These are phyloP conservation scores for Octodon degus DNA, from an alignment of 2,113 vertebrate genomes.

Conservation along the genomic window DNA sequence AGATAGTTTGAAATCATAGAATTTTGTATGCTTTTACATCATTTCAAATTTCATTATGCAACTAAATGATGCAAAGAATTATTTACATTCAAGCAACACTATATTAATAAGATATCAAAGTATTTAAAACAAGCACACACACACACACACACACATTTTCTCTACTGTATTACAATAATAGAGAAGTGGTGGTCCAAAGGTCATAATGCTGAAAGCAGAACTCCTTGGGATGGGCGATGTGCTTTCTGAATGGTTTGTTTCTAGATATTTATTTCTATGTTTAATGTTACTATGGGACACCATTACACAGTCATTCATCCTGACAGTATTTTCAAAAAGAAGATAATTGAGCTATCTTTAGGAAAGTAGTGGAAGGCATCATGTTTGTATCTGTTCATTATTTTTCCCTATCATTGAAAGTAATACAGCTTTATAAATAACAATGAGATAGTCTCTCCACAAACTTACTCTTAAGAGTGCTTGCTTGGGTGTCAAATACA, in stretches of 20 bases:
- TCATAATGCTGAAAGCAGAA: neutral
- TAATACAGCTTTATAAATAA: neutral
- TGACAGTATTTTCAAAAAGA: neutral
- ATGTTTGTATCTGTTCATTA: neutral
- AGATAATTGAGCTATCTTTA: neutral
- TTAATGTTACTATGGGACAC: neutral
- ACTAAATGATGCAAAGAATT: neutral
- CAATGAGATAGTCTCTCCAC: neutral
- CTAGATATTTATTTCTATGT: neutral
- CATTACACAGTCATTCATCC: neutral
- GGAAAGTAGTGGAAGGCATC: neutral
- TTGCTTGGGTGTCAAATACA: neutral
- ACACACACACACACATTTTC: neutral
- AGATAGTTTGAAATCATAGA: neutral
- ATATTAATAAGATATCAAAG: neutral
- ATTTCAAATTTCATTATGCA: conserved; percentile 21
- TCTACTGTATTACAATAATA: neutral
- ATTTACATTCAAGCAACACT: neutral
- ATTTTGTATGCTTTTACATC: neutral
- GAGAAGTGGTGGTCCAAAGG: neutral
- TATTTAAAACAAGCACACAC: neutral
- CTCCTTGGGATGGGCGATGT: neutral
- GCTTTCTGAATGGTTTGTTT: neutral
- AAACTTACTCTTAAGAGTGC: neutral
- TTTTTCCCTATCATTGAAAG: neutral